phyloP scores from a whole-genome alignment of 2,888 invertebrate genomes.

The Drosophila aldrichi region DNA sequence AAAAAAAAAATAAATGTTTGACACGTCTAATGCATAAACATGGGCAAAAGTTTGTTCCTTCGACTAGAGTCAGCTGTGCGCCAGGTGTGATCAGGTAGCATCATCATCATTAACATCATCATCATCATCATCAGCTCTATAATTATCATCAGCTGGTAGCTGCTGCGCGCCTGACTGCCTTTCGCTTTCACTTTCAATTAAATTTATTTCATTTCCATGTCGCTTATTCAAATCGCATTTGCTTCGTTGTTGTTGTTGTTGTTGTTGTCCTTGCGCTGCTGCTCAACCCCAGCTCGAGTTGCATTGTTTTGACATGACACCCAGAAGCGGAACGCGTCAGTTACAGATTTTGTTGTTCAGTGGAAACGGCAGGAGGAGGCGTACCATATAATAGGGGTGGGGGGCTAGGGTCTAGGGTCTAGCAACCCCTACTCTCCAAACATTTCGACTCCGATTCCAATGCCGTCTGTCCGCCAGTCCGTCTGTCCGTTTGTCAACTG shows the following conservation, averaged over 20 bases:
- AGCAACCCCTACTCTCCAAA: conserved; percentile 31
- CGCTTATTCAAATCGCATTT: conserved; percentile 63
- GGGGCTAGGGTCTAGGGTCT: conserved; percentile 13
- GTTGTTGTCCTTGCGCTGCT: neutral
- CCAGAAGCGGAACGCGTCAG: conserved; percentile 60
- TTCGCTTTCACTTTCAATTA: conserved; percentile 62
- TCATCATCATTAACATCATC: conserved; percentile 26
- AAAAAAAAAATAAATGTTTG: conserved; percentile 52
- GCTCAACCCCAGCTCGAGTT: conserved; percentile 62
- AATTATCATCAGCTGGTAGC: conserved; percentile 15
- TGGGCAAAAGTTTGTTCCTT: conserved; percentile 68
- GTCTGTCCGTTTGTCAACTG: conserved; percentile 32
- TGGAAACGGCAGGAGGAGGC: neutral
- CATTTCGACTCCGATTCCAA: neutral
- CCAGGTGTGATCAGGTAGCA: conserved; percentile 50
- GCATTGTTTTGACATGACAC: conserved; percentile 80
- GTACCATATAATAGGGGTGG: neutral
- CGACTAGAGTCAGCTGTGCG: conserved; percentile 6
- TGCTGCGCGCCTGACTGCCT: conserved; percentile 12
- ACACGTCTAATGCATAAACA: conserved; percentile 78
- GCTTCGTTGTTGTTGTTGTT: neutral
- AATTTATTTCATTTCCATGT: conserved; percentile 34
- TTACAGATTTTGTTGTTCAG: conserved; percentile 29
- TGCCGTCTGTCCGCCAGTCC: neutral
- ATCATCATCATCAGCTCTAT: conserved; percentile 6